Evolutionary conservation across 1,140 invertebrate species (phyloP).

Genomic region (Musca vetustissima): DNA sequence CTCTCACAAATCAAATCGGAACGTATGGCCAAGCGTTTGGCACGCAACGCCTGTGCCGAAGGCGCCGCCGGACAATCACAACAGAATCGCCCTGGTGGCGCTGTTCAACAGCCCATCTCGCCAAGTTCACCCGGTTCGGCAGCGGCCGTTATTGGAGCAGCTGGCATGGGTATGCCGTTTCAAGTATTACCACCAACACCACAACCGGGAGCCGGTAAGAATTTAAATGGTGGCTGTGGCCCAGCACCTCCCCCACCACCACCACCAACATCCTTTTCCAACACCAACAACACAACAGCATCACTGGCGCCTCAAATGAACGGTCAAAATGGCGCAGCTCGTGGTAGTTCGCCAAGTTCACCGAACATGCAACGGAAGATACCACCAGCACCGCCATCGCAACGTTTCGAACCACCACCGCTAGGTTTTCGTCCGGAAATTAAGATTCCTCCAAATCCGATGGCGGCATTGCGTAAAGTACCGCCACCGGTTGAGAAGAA

Average conservation of each 20-base stretch:
- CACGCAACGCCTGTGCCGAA: slow-evolving; percentile 60
- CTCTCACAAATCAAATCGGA: slow-evolving; percentile 87
- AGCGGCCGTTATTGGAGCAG: slow-evolving; percentile 45
- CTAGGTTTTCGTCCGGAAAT: slow-evolving; percentile 64
- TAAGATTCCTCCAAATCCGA: slow-evolving; percentile 69
- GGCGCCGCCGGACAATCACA: slow-evolving; percentile 54
- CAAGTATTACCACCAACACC: slow-evolving; percentile 68
- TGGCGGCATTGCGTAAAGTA: slow-evolving; percentile 59
- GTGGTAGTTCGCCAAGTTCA: slow-evolving; percentile 48
- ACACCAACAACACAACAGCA: slow-evolving; percentile 37
- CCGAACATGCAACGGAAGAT: slow-evolving; percentile 55
- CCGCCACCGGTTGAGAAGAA: slow-evolving; percentile 56
- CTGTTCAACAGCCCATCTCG: slow-evolving; percentile 40
- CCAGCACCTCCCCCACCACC: slow-evolving; percentile 61
- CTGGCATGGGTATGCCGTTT: slow-evolving; percentile 65
- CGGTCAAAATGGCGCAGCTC: slow-evolving; percentile 31
- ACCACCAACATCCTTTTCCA: slow-evolving; percentile 58
- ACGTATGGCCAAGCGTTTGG: slow-evolving; percentile 77
- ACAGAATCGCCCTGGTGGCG: slow-evolving; percentile 45
- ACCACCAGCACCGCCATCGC: slow-evolving; percentile 55
- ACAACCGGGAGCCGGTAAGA: slow-evolving; percentile 56
- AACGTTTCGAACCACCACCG: slow-evolving; percentile 54
- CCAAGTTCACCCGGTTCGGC: slow-evolving; percentile 40
- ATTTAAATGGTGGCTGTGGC: slow-evolving; percentile 43
- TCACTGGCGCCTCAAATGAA: slow-evolving; percentile 52